Conservation (phyloP, 2,797 vertebrate genomes). For the Neoniphon sammara region DNA sequence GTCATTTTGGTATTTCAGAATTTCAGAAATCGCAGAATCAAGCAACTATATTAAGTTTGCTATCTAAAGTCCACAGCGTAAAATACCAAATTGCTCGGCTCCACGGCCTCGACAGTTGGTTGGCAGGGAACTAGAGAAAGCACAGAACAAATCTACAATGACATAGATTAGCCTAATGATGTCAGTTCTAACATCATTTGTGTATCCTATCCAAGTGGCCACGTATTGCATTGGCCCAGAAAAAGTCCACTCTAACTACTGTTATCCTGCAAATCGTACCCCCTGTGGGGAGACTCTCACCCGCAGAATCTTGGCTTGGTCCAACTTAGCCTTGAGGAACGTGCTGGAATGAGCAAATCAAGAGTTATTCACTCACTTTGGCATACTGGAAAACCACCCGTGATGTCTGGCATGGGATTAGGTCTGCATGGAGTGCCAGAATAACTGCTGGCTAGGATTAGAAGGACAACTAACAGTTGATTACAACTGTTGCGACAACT, state of each 20-base stretch:
- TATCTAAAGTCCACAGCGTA: conserved; percentile 14
- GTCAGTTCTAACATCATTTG: conserved; percentile 42
- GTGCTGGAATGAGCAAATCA: conserved; percentile 70
- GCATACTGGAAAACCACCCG: conserved; percentile 65
- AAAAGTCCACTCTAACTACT: conserved; percentile 53
- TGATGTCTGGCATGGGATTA: conserved; percentile 68
- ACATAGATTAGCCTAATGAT: conserved; percentile 38
- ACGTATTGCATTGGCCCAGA: conserved; percentile 37
- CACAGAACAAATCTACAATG: conserved; percentile 39
- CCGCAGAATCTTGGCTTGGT: conserved; percentile 55
- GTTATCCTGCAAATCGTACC: conserved; percentile 65
- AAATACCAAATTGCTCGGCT: conserved; percentile 33
- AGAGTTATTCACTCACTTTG: conserved; percentile 61
- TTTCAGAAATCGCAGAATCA: neutral
- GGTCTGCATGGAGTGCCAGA: conserved; percentile 55
- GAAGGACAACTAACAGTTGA: conserved; percentile 56
- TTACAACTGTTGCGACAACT: conserved; percentile 67
- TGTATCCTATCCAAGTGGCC: conserved; percentile 43
- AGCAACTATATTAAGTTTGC: neutral
- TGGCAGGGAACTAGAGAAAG: conserved; percentile 43
- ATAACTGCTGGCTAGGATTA: conserved; percentile 71
- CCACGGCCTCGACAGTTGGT: conserved; percentile 37
- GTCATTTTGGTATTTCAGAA: neutral
- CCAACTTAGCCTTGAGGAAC: conserved; percentile 54
- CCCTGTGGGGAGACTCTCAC: conserved; percentile 47